Evolutionary conservation across 2,888 invertebrate genomes (phyloP).

Genomic region (Pardosa pseudoannulata): DNA sequence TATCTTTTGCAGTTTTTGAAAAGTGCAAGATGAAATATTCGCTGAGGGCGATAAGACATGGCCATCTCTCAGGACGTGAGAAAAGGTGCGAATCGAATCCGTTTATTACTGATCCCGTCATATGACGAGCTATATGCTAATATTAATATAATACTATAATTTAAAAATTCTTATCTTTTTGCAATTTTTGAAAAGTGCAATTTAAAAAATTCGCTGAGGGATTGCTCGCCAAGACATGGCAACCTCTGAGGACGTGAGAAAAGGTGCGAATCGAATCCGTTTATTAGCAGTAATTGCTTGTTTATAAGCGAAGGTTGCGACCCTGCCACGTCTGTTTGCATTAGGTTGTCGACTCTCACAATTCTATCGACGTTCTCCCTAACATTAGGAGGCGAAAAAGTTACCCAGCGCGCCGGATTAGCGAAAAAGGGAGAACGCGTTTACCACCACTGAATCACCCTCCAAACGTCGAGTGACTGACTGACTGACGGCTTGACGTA

Average conservation of each 20-base stretch:
- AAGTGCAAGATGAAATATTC: too few species aligned
- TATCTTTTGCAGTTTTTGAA: too few species aligned
- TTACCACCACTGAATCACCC: too few species aligned
- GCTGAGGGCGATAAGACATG: slow-evolving; percentile 33
- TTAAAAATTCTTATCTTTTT: too few species aligned
- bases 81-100: slow-evolving; percentile 37
- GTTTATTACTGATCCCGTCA: too few species aligned
- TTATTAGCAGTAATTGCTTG: slow-evolving; percentile 64
- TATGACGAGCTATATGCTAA: too few species aligned
- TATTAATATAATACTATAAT: too few species aligned
- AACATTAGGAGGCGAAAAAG: background rate
- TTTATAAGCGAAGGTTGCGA: slow-evolving; percentile 58
- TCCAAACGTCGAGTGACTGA: too few species aligned
- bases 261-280: slow-evolving; percentile 30
- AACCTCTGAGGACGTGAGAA: slow-evolving; percentile 46
- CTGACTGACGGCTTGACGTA: too few species aligned
- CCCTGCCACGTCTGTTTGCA: slow-evolving; percentile 46
- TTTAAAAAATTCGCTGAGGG: too few species aligned
- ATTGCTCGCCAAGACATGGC: slow-evolving; percentile 37
- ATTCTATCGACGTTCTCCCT: background rate
- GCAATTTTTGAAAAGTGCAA: too few species aligned
- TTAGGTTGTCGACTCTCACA: slow-evolving; percentile 64
- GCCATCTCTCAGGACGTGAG: slow-evolving; percentile 35
- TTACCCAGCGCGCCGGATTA: background rate
- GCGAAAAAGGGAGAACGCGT: background rate